Conservation (phyloP, 2,797 vertebrate species). For the Petrocephalus schoutedeni region DNA sequence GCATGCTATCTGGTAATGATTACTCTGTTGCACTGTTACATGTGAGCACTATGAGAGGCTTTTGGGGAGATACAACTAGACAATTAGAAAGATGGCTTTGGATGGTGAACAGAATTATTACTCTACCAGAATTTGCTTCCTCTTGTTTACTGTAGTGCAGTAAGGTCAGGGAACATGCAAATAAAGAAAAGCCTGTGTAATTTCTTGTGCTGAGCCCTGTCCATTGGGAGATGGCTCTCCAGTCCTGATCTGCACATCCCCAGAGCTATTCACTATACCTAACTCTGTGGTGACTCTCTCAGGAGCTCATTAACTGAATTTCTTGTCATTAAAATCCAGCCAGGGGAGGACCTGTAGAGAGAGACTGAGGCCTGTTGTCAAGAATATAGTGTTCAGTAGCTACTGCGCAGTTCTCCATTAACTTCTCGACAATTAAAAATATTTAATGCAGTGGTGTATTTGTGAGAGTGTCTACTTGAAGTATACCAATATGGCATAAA, state of each 20-base stretch:
- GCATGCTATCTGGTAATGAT: background rate
- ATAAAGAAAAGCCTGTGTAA: background rate
- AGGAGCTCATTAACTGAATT: constrained; percentile 33
- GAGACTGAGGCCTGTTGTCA: background rate
- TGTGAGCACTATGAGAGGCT: background rate
- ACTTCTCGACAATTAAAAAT: background rate
- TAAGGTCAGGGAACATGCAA: background rate
- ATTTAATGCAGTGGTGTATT: background rate
- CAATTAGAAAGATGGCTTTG: background rate
- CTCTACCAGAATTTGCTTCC: background rate
- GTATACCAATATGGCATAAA: background rate
- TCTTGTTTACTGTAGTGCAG: background rate
- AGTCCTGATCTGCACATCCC: background rate
- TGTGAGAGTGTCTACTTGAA: background rate
- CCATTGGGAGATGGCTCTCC: background rate
- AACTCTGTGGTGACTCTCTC: constrained; percentile 16
- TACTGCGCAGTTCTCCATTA: background rate
- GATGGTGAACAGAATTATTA: background rate
- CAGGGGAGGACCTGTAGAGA: background rate
- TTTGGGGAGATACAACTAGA: background rate
- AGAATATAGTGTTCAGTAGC: background rate
- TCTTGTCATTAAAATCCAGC: constrained; percentile 27
- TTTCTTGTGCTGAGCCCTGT: background rate
- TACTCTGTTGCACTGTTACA: background rate
- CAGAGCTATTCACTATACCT: background rate